Percentiles rank a stretch among this genome's conserved stretches.
phyloP scores from a whole-genome alignment of 1,140 invertebrate genomes.

The Cydia fagiglandana region DNA sequence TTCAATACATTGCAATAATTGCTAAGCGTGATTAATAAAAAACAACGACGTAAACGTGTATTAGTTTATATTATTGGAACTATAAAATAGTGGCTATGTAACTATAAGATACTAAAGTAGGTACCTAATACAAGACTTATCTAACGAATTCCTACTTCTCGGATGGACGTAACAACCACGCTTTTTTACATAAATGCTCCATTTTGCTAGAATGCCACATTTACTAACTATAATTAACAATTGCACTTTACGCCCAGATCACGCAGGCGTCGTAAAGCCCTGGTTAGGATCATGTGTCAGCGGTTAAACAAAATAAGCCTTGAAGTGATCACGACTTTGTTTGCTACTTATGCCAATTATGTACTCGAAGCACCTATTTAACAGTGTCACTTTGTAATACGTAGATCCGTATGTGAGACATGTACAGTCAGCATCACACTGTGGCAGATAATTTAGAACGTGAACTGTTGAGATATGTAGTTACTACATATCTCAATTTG shows the following conservation, averaged over 20 bases:
- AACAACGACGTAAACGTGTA: neutral
- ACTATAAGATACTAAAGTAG: neutral
- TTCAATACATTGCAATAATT: too few relatives aligned
- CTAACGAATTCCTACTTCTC: too few relatives aligned
- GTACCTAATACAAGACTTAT: neutral
- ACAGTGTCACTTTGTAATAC: neutral
- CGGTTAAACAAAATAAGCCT: constrained; percentile 21
- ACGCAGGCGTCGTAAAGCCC: neutral
- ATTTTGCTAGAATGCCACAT: neutral
- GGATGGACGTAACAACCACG: neutral
- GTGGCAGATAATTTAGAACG: too few relatives aligned
- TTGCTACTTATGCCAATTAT: constrained; percentile 19
- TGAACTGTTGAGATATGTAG: too few relatives aligned
- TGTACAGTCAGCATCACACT: too few relatives aligned
- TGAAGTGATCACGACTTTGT: constrained; percentile 2
- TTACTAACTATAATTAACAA: neutral
- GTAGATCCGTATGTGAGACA: neutral
- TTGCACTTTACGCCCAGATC: constrained; percentile 39
- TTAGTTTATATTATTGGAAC: neutral
- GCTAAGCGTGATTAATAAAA: neutral
- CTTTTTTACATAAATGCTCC: too few relatives aligned
- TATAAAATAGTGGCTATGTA: neutral
- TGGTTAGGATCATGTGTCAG: constrained; percentile 28
- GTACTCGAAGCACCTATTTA: constrained; percentile 1
- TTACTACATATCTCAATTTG: too few relatives aligned